A percentile compares a stretch with the other conserved stretches of the same genome.
Conservation (phyloP, 2,797 vertebrate species). For the Cichlasoma orientale region DNA sequence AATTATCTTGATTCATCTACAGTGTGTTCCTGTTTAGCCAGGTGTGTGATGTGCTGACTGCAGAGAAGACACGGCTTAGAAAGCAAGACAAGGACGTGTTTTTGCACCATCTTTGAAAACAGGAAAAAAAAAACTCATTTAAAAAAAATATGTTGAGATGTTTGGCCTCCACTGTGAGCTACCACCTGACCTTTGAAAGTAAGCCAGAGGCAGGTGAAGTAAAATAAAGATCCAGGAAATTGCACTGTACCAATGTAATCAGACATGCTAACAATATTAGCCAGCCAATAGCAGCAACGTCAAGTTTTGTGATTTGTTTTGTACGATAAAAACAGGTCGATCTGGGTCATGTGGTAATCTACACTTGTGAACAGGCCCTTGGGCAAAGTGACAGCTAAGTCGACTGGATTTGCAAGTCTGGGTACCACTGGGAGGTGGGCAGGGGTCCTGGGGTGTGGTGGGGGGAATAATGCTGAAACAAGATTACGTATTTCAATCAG, state of each 20-base stretch:
- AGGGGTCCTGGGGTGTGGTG: too few species aligned
- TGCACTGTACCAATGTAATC: background rate
- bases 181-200: constrained; percentile 19
- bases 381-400: constrained; percentile 13
- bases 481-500: constrained; percentile 71
- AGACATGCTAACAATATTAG: background rate
- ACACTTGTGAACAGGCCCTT: background rate
- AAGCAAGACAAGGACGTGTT: constrained; percentile 35
- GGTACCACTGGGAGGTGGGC: constrained; percentile 4
- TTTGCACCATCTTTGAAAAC: constrained; percentile 38
- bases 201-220: background rate
- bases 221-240: background rate
- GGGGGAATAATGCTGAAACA: constrained; percentile 30
- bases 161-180: constrained; percentile 20
- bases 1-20: constrained; percentile 73
- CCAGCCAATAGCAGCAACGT: background rate
- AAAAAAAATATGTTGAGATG: background rate
- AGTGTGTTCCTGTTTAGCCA: constrained; percentile 67
- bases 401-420: constrained; percentile 31
- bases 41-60: constrained; percentile 74
- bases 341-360: background rate
- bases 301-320: constrained; percentile 3
- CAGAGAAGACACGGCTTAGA: constrained; percentile 37
- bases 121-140: background rate
- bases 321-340: background rate